Conservation (phyloP, 2,113 vertebrate genomes). For the Chrysochloris asiatica region DNA sequence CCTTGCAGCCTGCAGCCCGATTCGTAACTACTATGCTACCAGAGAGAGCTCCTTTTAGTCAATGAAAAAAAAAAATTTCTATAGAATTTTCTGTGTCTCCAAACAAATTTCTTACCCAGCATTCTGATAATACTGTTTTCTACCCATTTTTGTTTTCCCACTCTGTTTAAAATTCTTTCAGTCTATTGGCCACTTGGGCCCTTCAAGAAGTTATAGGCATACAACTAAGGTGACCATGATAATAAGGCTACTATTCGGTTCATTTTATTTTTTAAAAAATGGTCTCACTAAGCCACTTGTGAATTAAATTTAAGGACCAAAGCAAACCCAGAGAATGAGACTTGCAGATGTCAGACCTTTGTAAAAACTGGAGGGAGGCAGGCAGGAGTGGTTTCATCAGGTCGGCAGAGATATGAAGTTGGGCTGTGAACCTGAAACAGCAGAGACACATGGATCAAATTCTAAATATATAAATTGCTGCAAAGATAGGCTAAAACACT, state of each 20-base stretch:
- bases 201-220: neutral
- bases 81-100: neutral
- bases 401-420: slow-evolving; percentile 85
- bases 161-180: neutral
- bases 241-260: neutral
- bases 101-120: neutral
- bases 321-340: slow-evolving; percentile 29
- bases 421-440: slow-evolving; percentile 91
- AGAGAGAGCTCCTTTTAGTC: no score
- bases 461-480: neutral
- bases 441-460: slow-evolving; percentile 66
- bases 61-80: no score
- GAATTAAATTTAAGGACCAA: slow-evolving; percentile 14
- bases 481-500: neutral
- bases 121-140: neutral
- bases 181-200: neutral
- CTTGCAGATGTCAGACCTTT: slow-evolving; percentile 87
- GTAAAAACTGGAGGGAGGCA: slow-evolving; percentile 90
- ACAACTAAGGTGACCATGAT: neutral
- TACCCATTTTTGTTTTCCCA: neutral
- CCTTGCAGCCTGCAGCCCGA: no score
- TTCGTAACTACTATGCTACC: no score
- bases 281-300: neutral
- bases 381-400: slow-evolving; percentile 82
- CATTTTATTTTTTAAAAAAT: slow-evolving; percentile 23